phyloP scores from a whole-genome alignment of 2,888 invertebrate species.

The Gryllus longicercus region DNA sequence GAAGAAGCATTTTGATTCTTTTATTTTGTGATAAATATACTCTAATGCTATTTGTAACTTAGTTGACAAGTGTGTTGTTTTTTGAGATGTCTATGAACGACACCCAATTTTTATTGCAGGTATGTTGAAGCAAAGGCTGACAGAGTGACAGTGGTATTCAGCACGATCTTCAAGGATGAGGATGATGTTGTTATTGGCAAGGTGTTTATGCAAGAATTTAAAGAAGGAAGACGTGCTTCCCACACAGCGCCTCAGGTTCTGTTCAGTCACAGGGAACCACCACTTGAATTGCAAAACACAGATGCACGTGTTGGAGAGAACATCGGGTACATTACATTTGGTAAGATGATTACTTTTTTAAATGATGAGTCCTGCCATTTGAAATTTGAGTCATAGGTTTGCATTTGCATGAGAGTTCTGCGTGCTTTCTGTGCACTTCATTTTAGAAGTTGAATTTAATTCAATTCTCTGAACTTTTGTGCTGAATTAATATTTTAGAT shows the following conservation, averaged over 20 bases:
- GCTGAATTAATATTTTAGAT: too few relatives aligned
- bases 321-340: conserved; percentile 99
- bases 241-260: conserved; percentile 90
- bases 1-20: too few relatives aligned
- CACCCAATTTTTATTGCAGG: conserved; percentile 53
- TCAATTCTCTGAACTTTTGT: too few relatives aligned
- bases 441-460: too few relatives aligned
- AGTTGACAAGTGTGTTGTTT: too few relatives aligned
- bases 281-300: conserved; percentile 88
- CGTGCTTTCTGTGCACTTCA: too few relatives aligned
- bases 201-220: conserved; percentile 98
- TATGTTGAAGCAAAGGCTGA: conserved; percentile 98
- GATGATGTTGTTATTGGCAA: conserved; percentile 98
- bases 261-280: conserved; percentile 94
- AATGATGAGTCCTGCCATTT: not conserved
- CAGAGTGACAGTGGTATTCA: conserved; percentile 98
- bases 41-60: too few relatives aligned
- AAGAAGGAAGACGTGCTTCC: conserved; percentile 93
- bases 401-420: too few relatives aligned
- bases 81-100: too few relatives aligned
- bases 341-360: conserved; percentile 53
- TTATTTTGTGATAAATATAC: too few relatives aligned
- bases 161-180: conserved; percentile 96
- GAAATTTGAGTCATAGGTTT: too few relatives aligned
- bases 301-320: conserved; percentile 93